A percentile compares a stretch with the other conserved stretches of the same genome.
phyloP scores from a whole-genome alignment of 2,113 vertebrate species.

The Garra rufa region DNA sequence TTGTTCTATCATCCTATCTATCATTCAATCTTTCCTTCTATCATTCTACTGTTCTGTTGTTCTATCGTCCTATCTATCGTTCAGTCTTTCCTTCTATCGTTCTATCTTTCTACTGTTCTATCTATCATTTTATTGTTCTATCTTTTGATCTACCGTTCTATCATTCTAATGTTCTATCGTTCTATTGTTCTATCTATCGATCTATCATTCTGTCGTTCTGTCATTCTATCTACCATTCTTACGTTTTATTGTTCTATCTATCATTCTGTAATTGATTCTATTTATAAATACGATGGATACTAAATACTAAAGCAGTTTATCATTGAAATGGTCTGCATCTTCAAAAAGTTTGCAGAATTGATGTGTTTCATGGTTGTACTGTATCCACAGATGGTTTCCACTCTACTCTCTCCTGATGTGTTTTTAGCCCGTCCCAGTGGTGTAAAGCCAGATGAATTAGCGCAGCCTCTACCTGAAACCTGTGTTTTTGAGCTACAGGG shows the following conservation, averaged over 20 bases:
- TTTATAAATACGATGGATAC: neutral
- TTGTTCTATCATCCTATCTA: neutral
- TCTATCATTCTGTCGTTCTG: neutral
- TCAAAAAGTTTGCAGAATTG: neutral
- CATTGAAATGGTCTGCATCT: neutral
- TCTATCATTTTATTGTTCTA: neutral
- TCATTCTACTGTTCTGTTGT: neutral
- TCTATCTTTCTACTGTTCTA: neutral
- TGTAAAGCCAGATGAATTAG: conserved; percentile 15
- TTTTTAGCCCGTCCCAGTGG: conserved; percentile 1
- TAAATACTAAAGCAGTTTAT: neutral
- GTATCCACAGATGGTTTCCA: neutral
- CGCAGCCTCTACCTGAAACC: neutral
- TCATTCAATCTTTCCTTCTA: neutral
- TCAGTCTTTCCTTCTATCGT: neutral
- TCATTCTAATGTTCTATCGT: rapidly evolving
- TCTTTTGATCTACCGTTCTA: rapidly evolving
- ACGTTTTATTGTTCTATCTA: no score
- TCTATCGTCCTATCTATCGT: neutral
- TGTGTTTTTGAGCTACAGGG: neutral
- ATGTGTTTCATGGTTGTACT: neutral
- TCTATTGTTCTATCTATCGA: neutral
- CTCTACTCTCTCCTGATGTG: neutral
- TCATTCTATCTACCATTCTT: neutral
- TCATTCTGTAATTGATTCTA: no score